A percentile compares a stretch with the other conserved stretches of the same genome.
These are phyloP conservation scores for Apamea sordens DNA, from an alignment of 2,888 invertebrate genomes.

Conservation along the genomic window DNA sequence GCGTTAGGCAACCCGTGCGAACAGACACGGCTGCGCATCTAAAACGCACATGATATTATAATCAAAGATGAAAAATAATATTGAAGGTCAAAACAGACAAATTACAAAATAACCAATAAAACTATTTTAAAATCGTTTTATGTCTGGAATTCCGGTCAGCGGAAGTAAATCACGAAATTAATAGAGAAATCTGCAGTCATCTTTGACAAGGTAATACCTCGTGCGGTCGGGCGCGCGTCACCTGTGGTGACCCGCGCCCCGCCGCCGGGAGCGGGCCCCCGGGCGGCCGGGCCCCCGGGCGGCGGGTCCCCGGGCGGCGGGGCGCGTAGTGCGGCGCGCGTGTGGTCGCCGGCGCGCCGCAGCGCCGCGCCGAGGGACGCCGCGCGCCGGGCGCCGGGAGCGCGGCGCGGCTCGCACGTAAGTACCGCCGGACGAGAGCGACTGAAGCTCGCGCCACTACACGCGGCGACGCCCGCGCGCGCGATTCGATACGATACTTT, in stretches of 20 bases:
- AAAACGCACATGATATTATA: background rate
- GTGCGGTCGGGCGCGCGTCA: background rate
- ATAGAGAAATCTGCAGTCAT: background rate
- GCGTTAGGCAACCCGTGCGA: background rate
- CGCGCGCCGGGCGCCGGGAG: background rate
- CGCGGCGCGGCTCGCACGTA: background rate
- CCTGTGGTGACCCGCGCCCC: background rate
- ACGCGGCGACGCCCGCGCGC: slow-evolving; percentile 4
- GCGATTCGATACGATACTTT: accelerated
- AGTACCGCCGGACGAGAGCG: slow-evolving; percentile 11
- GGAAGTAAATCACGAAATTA: background rate
- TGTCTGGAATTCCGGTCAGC: background rate
- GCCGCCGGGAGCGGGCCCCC: too few species aligned
- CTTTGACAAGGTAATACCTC: background rate
- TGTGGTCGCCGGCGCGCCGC: slow-evolving; percentile 13
- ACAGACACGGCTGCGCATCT: background rate
- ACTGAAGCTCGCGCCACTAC: background rate
- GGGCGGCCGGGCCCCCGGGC: too few species aligned
- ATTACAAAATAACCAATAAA: background rate
- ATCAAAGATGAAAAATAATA: background rate
- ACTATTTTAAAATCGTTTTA: background rate
- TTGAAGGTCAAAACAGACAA: background rate
- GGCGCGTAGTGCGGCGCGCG: background rate
- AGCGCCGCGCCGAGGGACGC: slow-evolving; percentile 4
- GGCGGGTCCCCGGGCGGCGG: too few species aligned